These are phyloP conservation scores for Leptobrachium leishanense DNA, from an alignment of 2,113 vertebrate species.

Conservation along the genomic window DNA sequence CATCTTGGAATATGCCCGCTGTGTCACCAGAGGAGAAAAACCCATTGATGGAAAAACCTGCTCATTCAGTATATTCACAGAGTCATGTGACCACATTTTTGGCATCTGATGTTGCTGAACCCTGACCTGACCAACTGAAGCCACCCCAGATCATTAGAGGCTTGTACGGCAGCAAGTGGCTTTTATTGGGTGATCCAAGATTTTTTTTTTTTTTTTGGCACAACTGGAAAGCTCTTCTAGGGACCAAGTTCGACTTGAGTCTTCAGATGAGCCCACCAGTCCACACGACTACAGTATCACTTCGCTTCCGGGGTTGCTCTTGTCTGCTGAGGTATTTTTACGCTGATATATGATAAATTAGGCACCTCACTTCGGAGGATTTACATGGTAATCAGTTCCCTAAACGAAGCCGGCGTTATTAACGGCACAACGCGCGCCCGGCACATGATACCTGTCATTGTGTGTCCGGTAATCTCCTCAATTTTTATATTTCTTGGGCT, in stretches of 20 bases:
- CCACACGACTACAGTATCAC: background rate
- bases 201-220: no score
- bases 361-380: constrained; percentile 55
- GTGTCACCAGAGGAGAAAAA: no score
- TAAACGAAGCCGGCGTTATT: constrained; percentile 54
- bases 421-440: constrained; percentile 49
- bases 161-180: no score
- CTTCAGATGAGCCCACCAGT: background rate
- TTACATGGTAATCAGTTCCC: constrained; percentile 51
- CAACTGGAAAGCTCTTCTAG: background rate
- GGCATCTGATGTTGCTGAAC: no score
- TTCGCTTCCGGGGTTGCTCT: background rate
- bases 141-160: no score
- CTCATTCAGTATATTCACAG: no score
- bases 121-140: no score
- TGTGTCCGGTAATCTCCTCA: constrained; percentile 56
- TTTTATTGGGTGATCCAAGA: no score
- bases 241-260: background rate
- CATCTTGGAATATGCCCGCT: no score
- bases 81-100: no score
- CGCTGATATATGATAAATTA: constrained; percentile 54
- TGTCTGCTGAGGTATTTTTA: constrained; percentile 44
- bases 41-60: no score
- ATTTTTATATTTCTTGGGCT: background rate
- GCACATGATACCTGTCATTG: constrained; percentile 53